phyloP scores from a whole-genome alignment of 1,140 invertebrate genomes.

The Proales similis region DNA sequence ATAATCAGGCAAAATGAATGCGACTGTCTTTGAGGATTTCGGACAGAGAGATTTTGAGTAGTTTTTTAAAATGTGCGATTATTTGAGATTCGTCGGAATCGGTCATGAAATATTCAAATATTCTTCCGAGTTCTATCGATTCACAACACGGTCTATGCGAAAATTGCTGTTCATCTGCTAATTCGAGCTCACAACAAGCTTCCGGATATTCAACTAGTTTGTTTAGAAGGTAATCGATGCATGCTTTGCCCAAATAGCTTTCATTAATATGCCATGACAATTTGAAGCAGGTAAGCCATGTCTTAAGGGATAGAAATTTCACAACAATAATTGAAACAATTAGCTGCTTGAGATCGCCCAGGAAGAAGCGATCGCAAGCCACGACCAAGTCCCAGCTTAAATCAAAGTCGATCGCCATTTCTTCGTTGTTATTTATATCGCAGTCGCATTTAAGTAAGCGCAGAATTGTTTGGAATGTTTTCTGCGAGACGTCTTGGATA shows the following conservation, averaged over 20 bases:
- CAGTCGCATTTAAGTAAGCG: slow-evolving; percentile 7
- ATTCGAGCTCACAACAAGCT: too few species aligned
- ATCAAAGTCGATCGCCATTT: slow-evolving; percentile 10
- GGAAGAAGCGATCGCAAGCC: slow-evolving; percentile 24
- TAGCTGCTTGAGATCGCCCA: slow-evolving; percentile 18
- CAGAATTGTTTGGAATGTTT: background rate
- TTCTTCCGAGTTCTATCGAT: too few species aligned
- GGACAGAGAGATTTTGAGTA: too few species aligned
- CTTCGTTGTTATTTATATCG: background rate
- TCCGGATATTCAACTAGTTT: too few species aligned
- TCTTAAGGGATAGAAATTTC: slow-evolving; percentile 6
- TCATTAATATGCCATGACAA: slow-evolving; percentile 9
- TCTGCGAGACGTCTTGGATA: background rate
- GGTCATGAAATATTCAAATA: too few species aligned
- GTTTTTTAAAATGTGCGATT: too few species aligned
- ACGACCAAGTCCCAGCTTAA: background rate
- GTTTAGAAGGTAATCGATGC: slow-evolving; percentile 22
- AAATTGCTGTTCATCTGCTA: too few species aligned
- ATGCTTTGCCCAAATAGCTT: slow-evolving; percentile 14
- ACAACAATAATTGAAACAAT: background rate
- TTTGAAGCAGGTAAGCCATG: slow-evolving; percentile 1
- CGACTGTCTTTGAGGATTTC: too few species aligned
- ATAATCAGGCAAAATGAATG: too few species aligned
- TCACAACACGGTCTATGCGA: too few species aligned
- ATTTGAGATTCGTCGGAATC: too few species aligned